Evolutionary conservation across 2,888 invertebrate genomes (phyloP), one percentile per base, ranked within the genome.

Genomic region (Acronicta aceris): DNA sequence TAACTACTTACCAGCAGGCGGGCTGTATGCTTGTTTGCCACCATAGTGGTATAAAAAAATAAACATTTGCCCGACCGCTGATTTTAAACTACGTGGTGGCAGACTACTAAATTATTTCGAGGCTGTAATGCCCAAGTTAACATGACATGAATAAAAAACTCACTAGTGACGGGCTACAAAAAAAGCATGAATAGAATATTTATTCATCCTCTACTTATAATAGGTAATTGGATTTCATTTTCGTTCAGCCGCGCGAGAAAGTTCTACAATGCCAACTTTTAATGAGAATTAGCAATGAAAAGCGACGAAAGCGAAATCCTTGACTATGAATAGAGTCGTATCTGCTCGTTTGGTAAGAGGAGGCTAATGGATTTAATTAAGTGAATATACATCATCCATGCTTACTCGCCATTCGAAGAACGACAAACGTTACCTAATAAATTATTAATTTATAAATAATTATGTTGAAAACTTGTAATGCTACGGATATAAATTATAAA

Each of bases 221-320:
- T 41, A 45, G 45, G 46, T 63, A 73, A 76, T 61, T 76, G 49
- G 56, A 57, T 65, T 74, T 59, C 54, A 63, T 65, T 56, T 59
- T 21, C 33, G 27, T 13, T 52, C 45, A 69, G 33, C 16, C 47
- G 42, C 12, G 50, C 52, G 57, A 57, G 36, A 51, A 67, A 41
- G 55, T 36, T 40, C 12, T 16, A 65, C 57, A 30, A 47, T 50
- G 41, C 38, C 17, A 49, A 65, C 25, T 65, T 53, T 48, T 59
- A 58, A 70, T 59, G 59, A 52, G 48, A 30, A 55, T 51, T 48
- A 59, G 30, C 40, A 48, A 48, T 45, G 51, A 65, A 71, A 65
- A 65, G 33, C 33, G 16, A 8, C 47, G 57, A 71, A 65, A 65
- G 33, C 33, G 16, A 8, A 10, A 41, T 42, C 40, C 57, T 56